Percentiles rank a stretch among this genome's conserved stretches.
Conservation (phyloP, 92 coral and sea anemone species). For the Parazoanthus darwini region DNA sequence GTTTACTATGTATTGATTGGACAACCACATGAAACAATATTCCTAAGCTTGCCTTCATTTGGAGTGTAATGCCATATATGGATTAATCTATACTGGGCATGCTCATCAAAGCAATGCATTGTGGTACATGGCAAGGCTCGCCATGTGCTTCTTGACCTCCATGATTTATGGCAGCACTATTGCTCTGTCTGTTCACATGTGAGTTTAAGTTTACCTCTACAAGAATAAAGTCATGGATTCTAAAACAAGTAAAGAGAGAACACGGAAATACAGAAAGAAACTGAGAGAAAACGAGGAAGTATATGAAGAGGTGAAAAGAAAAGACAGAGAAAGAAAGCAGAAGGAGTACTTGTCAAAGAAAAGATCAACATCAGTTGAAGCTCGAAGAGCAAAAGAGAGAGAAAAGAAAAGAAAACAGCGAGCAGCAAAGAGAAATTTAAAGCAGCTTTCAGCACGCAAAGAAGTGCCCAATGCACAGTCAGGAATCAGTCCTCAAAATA, state of each 20-base stretch:
- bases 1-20: not conserved
- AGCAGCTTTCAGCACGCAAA: constrained; percentile 4
- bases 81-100: not conserved
- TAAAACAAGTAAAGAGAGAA: constrained; percentile 51
- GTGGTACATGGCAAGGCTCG: constrained; percentile 27
- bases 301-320: constrained; percentile 45
- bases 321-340: constrained; percentile 53
- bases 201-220: not conserved
- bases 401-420: constrained; percentile 48
- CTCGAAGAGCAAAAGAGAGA: constrained; percentile 34
- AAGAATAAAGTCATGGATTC: constrained; percentile 20
- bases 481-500: constrained; percentile 51
- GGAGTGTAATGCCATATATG: constrained; percentile 24
- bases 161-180: constrained; percentile 35
- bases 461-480: constrained; percentile 31
- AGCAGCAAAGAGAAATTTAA: constrained; percentile 18
- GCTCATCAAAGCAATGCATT: constrained; percentile 9
- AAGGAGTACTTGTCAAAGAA: constrained; percentile 33
- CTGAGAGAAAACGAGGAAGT: constrained; percentile 40
- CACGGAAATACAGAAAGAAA: constrained; percentile 49
- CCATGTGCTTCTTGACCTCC: constrained; percentile 35
- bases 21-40: not conserved
- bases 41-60: constrained; percentile 17
- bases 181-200: not conserved
- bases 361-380: constrained; percentile 28